phyloP scores from a whole-genome alignment of 1,140 invertebrate species.

The Chionoecetes opilio region DNA sequence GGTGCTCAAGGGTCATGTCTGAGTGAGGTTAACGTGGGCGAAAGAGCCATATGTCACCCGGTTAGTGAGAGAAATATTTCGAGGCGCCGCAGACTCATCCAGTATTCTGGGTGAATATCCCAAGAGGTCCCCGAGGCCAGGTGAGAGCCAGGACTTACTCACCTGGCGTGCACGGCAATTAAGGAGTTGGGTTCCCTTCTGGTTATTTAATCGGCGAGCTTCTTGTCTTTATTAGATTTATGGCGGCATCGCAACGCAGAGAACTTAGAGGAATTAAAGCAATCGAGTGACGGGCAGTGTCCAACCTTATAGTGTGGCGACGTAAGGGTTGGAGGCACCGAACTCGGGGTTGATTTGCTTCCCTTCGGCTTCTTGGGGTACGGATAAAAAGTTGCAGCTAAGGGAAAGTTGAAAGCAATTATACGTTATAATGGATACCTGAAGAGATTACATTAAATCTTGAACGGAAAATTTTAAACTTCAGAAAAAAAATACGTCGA shows the following conservation, averaged over 20 bases:
- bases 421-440: no score
- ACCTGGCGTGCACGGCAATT: conserved; percentile 50
- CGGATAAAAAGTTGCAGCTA: background rate
- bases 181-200: conserved; percentile 42
- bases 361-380: background rate
- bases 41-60: background rate
- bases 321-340: no score
- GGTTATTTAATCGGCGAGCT: conserved; percentile 34
- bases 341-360: no score
- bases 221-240: conserved; percentile 12
- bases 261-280: background rate
- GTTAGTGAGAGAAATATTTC: background rate
- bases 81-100: background rate
- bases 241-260: background rate
- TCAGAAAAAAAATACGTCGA: no score
- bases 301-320: no score
- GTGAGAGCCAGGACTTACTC: background rate
- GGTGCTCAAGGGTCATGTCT: conserved; percentile 35
- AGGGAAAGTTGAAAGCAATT: background rate
- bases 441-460: no score
- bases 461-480: no score
- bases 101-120: conserved; percentile 1
- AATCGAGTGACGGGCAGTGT: background rate
- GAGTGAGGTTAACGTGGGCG: background rate
- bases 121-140: conserved; percentile 35